Conservation (phyloP, 1,140 invertebrate species). For the Goniozus legneri region DNA sequence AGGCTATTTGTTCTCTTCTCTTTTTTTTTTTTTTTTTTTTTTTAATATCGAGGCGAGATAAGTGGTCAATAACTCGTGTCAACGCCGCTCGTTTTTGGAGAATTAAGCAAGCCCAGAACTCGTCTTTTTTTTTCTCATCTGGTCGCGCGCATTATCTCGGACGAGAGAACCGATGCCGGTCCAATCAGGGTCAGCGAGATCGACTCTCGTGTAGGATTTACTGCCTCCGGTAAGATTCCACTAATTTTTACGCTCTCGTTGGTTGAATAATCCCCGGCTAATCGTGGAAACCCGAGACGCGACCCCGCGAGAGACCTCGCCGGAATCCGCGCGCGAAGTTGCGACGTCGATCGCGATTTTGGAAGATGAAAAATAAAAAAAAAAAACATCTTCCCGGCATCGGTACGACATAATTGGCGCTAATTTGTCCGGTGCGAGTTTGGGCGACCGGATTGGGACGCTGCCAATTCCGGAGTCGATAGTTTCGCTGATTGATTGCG, state of each 20-base stretch:
- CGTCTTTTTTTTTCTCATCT: slow-evolving; percentile 1
- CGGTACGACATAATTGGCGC: too few relatives aligned
- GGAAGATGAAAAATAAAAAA: too few relatives aligned
- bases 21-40: too few relatives aligned
- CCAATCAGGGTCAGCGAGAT: slow-evolving; percentile 32
- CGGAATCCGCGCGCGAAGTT: too few relatives aligned
- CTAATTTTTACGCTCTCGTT: slow-evolving; percentile 17
- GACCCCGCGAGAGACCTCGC: too few relatives aligned
- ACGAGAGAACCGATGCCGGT: not conserved
- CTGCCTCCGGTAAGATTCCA: slow-evolving; percentile 23
- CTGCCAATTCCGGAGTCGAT: too few relatives aligned
- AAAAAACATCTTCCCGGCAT: too few relatives aligned
- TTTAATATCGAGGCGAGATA: slow-evolving; percentile 6
- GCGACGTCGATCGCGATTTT: too few relatives aligned
- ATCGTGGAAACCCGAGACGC: not conserved
- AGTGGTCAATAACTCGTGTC: slow-evolving; percentile 16
- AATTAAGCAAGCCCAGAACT: slow-evolving; percentile 13
- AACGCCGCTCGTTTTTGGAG: slow-evolving; percentile 5
- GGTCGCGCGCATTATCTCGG: not conserved
- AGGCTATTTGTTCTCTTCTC: too few relatives aligned
- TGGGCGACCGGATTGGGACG: too few relatives aligned
- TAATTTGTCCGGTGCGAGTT: too few relatives aligned
- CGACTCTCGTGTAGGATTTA: slow-evolving; percentile 27
- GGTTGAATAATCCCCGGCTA: not conserved
- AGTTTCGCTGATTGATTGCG: too few relatives aligned